Evolutionary conservation across 2,888 invertebrate species (phyloP), one percentile per base, ranked within the genome.

Genomic region (Tigriopus californicus): DNA sequence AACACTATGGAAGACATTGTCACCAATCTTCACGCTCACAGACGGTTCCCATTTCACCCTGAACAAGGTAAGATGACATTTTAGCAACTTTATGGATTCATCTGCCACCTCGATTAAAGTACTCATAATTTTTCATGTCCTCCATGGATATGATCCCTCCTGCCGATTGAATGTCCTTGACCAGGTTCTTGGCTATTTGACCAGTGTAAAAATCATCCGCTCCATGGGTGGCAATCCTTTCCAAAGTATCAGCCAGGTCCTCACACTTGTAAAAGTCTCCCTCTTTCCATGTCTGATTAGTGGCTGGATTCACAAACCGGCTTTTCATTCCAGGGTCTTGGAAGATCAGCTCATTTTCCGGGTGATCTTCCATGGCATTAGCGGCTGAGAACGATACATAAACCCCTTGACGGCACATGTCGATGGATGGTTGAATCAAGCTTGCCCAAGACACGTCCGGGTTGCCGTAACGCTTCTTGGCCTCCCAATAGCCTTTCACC

Each of bases 201-300:
- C 88, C 88, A 67, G 81, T 79, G 73, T 91, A 89, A 58, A 90
- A 78, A 64, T 80, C 79, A 63, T 77, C 73, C 41, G 77, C 77
- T 1, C 83, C 84, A 1, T 83, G 20, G 11, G 75, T 69, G 1
- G 81, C 79, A 58, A 91, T 80, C 22, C 72, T 70, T 62, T 77
- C 76, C 60, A 90, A 70, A 0, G 89, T 88, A 10, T 76, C 69
- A 0, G 82, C 87, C 61, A 90, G 68, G 20, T 75, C 73, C 1
- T 77, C 77, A 58, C 82, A 75, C 62, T 72, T 76, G 66, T 88
- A 76, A 3, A 71, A 68, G 58, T 85, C 82, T 58, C 83, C 81
- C 67, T 77, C 72, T 64, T 74, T 68, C 73, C 77, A 77, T 64
- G 80, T 78, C 33, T 77, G 73, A 22, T 77, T 75, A 0, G 81